Conservation (phyloP, 2,888 invertebrate species). For the Odontomyia ornata region DNA sequence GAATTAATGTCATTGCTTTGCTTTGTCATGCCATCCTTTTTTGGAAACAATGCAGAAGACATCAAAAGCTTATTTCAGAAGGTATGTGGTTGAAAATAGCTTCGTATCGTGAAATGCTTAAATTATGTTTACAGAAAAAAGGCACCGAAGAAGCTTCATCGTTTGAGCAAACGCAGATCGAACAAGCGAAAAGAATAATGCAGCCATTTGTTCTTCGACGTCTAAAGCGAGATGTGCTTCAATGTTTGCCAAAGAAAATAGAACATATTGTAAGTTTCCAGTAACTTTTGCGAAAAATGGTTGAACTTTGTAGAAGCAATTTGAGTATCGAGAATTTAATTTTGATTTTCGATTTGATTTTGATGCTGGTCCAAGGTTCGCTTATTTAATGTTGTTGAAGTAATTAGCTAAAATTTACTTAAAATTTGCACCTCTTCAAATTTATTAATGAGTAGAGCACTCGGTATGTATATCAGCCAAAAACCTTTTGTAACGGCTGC, state of each 20-base stretch:
- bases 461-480: too few relatives aligned
- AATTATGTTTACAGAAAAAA: conserved; percentile 62
- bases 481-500: too few relatives aligned
- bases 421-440: too few relatives aligned
- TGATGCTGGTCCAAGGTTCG: too few relatives aligned
- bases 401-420: too few relatives aligned
- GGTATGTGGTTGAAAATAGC: conserved; percentile 60
- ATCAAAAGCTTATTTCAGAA: conserved; percentile 88
- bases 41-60: conserved; percentile 86
- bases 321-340: too few relatives aligned
- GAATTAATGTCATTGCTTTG: conserved; percentile 95
- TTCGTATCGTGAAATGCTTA: conserved; percentile 35
- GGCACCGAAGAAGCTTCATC: conserved; percentile 72
- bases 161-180: conserved; percentile 91
- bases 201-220: conserved; percentile 92
- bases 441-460: too few relatives aligned
- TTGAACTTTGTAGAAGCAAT: too few relatives aligned
- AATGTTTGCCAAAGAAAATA: conserved; percentile 84
- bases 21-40: conserved; percentile 96
- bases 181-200: conserved; percentile 94
- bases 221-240: conserved; percentile 85
- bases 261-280: conserved; percentile 71
- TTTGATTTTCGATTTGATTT: too few relatives aligned
- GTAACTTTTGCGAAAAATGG: too few relatives aligned
- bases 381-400: too few relatives aligned